These are phyloP conservation scores for Teleiodes luculella DNA, from an alignment of 2,888 invertebrate genomes.

Conservation along the genomic window DNA sequence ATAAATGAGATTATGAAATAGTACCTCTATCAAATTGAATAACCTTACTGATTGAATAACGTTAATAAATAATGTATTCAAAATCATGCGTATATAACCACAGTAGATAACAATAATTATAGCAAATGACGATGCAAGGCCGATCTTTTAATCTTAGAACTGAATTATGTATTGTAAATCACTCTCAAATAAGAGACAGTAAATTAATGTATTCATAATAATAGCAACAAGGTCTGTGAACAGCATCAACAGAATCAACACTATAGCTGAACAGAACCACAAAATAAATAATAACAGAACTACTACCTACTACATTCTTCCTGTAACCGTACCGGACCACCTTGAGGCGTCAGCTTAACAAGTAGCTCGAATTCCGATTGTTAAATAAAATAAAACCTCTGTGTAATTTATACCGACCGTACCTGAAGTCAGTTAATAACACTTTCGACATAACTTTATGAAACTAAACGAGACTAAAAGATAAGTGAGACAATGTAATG, in stretches of 20 bases:
- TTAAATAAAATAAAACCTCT: constrained; percentile 9
- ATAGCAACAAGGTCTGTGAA: constrained; percentile 25
- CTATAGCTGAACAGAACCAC: constrained; percentile 26
- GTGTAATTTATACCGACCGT: constrained; percentile 4
- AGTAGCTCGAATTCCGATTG: neutral
- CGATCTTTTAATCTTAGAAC: neutral
- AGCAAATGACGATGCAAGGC: neutral
- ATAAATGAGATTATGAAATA: neutral
- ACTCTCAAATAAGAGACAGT: constrained; percentile 9
- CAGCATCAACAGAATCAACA: constrained; percentile 28
- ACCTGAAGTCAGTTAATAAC: constrained; percentile 6
- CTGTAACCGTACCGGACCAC: constrained; percentile 52
- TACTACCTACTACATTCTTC: constrained; percentile 61
- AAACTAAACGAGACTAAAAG: constrained; percentile 6
- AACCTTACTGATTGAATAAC: neutral
- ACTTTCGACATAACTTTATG: constrained; percentile 10
- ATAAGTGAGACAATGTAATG: constrained; percentile 1
- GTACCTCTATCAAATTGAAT: neutral
- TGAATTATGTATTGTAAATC: constrained; percentile 7
- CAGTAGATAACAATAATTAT: no score
- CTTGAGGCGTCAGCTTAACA: constrained; percentile 42
- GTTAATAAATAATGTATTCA: neutral
- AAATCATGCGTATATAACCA: no score
- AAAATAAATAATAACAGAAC: no score
- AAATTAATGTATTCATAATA: neutral